Conservation (phyloP, 2,113 vertebrate genomes). For the Jaculus jaculus region DNA sequence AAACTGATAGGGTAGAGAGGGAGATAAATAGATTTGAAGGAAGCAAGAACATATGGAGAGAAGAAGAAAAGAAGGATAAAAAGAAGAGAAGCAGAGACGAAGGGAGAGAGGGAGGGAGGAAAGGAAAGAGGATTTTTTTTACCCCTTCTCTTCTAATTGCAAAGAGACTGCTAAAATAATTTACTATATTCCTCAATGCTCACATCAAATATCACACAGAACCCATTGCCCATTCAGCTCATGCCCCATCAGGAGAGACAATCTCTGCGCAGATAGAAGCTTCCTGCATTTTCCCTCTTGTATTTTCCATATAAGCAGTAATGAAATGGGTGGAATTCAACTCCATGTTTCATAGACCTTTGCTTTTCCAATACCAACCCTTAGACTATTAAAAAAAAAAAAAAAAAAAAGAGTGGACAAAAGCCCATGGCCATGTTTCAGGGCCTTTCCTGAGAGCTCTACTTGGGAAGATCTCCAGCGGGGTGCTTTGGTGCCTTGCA, state of each 20-base stretch:
- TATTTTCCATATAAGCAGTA: neutral
- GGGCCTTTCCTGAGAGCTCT: neutral
- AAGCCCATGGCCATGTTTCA: neutral
- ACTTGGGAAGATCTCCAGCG: neutral
- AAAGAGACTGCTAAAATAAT: neutral
- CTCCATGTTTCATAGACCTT: neutral
- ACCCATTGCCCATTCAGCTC: neutral
- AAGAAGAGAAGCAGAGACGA: accelerated
- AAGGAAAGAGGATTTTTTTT: neutral
- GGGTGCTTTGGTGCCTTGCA: neutral
- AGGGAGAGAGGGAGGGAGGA: too few species aligned
- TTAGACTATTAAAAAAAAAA: neutral
- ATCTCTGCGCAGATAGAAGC: neutral
- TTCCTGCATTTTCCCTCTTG: neutral
- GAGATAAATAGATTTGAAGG: too few species aligned
- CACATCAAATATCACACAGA: neutral
- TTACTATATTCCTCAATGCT: neutral
- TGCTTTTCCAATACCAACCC: neutral
- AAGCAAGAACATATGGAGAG: too few species aligned
- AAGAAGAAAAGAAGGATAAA: too few species aligned
- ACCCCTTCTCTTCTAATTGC: neutral
- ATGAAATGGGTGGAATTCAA: neutral
- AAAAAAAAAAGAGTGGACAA: neutral
- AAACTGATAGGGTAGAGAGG: neutral
- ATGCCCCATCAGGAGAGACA: neutral